phyloP scores from a whole-genome alignment of 2,113 vertebrate species.

The Fregata magnificens region DNA sequence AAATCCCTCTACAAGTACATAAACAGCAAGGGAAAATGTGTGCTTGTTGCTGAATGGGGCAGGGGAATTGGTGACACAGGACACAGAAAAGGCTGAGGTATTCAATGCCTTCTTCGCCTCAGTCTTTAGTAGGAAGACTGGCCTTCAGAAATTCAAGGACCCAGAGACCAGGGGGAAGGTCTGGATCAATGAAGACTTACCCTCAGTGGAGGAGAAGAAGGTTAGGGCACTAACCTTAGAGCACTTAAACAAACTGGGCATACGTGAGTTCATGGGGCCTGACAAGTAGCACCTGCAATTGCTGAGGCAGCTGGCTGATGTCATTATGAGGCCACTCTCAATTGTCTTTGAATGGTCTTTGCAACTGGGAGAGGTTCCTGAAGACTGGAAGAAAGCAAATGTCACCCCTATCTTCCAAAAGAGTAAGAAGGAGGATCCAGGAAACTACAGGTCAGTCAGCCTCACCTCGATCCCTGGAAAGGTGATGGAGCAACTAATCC shows the following conservation, averaged over 20 bases:
- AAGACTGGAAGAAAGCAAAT: background rate
- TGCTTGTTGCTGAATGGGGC: background rate
- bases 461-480: background rate
- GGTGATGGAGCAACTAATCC: background rate
- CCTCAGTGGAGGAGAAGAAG: background rate
- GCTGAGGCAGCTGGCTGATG: background rate
- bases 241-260: background rate
- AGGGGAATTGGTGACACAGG: background rate
- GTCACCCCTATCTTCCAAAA: background rate
- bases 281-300: background rate
- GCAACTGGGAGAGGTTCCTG: background rate
- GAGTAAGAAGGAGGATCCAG: background rate
- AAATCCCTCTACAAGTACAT: no score
- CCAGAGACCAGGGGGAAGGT: background rate
- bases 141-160: background rate
- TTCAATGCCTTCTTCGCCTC: background rate
- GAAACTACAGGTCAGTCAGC: background rate
- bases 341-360: background rate
- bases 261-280: background rate
- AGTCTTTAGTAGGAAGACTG: background rate
- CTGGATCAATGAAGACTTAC: background rate
- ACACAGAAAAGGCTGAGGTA: background rate
- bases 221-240: background rate
- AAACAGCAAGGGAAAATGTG: background rate
- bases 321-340: background rate